phyloP scores from a whole-genome alignment of 2,888 invertebrate genomes.

The Glomeris marginata region DNA sequence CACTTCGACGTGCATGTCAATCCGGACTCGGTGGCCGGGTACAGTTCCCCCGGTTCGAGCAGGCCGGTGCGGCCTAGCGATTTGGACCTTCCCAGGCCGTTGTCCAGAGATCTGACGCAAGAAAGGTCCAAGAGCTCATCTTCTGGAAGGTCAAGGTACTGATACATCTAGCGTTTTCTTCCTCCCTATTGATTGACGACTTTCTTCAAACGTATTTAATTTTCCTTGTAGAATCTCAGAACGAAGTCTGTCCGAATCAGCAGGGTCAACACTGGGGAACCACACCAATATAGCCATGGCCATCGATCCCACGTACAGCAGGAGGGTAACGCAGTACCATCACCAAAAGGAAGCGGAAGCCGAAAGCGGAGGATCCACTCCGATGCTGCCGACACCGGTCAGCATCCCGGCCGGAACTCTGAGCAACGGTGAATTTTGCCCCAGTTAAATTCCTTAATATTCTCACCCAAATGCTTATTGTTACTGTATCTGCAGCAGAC shows the following conservation, averaged over 20 bases:
- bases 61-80: too few relatives aligned
- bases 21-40: too few relatives aligned
- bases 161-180: too few relatives aligned
- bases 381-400: not conserved
- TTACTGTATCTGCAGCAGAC: not conserved
- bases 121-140: too few relatives aligned
- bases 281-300: slow-evolving; percentile 46
- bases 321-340: slow-evolving; percentile 17
- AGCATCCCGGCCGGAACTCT: not conserved
- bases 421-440: not conserved
- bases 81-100: too few relatives aligned
- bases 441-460: too few relatives aligned
- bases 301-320: slow-evolving; percentile 48
- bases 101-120: too few relatives aligned
- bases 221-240: not conserved
- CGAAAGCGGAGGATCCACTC: slow-evolving; percentile 7
- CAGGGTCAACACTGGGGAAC: not conserved
- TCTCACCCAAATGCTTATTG: too few relatives aligned
- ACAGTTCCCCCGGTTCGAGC: too few relatives aligned
- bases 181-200: too few relatives aligned
- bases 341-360: not conserved
- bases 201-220: not conserved
- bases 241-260: not conserved
- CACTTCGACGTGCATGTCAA: too few relatives aligned
- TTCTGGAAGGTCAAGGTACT: too few relatives aligned